Base-by-base conservation (phyloP, 2,797 vertebrate genomes). In the Zalophus californianus region DNA sequence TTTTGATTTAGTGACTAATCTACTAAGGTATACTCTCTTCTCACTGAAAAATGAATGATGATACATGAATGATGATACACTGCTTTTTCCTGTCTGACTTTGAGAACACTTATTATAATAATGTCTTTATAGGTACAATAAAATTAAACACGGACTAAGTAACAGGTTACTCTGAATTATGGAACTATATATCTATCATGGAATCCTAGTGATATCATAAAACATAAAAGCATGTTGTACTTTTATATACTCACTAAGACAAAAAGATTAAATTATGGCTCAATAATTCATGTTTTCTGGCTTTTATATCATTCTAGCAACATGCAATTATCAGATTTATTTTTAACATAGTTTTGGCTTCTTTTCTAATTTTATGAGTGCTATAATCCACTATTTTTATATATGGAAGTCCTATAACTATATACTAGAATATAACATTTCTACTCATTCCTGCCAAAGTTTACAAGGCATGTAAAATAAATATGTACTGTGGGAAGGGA, bases 81-180 rank as follows among this genome's bases (percentile, higher is more conserved):
- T 82, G 14, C 41, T 78, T 50, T 77, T 83, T 62, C 20, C 13
- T 54, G 12, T 23, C 15, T 86, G 41, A 86, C 9, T 75, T n/a
- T 87, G 41, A 88, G 41, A 83, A 68, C 12, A 84, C 18, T 83
- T 82, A 73, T 56, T 91, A 90, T 75, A 91, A 64, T 88, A 90
- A 80, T 89, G 64, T 58, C 72, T 78, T 97, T 72, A 66, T 86
- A 82, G 58, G 1, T 72, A 92, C 32, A 96, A 68, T 87, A 92
- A 97, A 96, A 95, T 97, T 93, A 97, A 96, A 91, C 13, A 87
- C 72, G 20, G 27, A 44, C n/a, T 90, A 92, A 96, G 35, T 70
- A 96, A 88, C 48, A 88, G 7, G n/a, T 32, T 82, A 93, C 58
- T 83, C n/a, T 95, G 86, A 93, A 29, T 96, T 86, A 96, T 48